Evolutionary conservation across 2,113 vertebrate species (phyloP).

Genomic region (Symphodus melops): DNA sequence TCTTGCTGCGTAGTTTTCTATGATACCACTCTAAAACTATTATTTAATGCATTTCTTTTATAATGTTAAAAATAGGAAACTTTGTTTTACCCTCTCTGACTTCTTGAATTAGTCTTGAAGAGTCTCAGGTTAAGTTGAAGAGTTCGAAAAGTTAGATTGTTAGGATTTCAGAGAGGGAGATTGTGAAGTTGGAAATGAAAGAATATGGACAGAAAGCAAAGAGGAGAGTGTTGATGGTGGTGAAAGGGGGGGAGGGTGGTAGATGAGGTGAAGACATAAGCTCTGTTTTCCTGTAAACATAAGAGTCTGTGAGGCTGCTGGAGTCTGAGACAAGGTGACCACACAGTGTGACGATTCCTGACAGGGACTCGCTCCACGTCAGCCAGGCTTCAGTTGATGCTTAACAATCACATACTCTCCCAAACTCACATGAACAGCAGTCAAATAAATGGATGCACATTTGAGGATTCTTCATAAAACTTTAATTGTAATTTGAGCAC

Average conservation of each 20-base stretch:
- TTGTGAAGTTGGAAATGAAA: neutral
- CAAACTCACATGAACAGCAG: conserved; percentile 25
- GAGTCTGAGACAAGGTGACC: conserved; percentile 33
- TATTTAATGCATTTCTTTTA: too few relatives aligned
- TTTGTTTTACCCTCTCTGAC: neutral
- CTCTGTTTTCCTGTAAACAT: conserved; percentile 63
- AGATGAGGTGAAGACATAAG: conserved; percentile 46
- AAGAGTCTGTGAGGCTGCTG: conserved; percentile 6
- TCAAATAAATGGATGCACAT: conserved; percentile 30
- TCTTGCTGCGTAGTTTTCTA: too few relatives aligned
- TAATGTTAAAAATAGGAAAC: too few relatives aligned
- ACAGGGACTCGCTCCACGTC: conserved; percentile 37
- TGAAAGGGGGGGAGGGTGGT: conserved; percentile 20
- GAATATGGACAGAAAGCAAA: neutral
- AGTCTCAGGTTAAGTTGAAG: too few relatives aligned
- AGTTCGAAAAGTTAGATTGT: too few relatives aligned
- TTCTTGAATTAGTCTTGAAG: neutral
- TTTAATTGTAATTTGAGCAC: too few relatives aligned
- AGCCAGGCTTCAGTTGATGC: conserved; percentile 46
- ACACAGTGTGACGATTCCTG: conserved; percentile 42
- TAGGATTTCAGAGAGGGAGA: neutral
- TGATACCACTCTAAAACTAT: too few relatives aligned
- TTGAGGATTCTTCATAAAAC: neutral
- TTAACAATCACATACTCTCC: conserved; percentile 25
- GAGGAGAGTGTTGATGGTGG: neutral